These are phyloP conservation scores for Megatriorchis doriae DNA, from an alignment of 2,113 vertebrate species.

Conservation along the genomic window DNA sequence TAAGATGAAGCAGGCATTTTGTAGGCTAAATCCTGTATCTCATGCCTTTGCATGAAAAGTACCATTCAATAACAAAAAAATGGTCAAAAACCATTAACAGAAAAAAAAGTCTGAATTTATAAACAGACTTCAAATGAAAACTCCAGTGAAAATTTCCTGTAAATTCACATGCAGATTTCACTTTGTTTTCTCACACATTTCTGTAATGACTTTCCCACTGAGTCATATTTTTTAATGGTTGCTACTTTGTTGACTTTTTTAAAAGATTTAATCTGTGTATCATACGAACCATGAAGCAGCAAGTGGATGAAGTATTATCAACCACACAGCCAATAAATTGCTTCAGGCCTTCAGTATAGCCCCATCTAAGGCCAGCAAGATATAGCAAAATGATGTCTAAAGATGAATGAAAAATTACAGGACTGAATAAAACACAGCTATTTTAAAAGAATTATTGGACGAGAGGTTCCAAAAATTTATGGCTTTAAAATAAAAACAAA, in stretches of 20 bases:
- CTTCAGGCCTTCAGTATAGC: not conserved
- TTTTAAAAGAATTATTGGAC: not conserved
- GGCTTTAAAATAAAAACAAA: not conserved
- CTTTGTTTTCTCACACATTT: not conserved
- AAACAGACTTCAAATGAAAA: not conserved
- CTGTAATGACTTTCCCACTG: not conserved
- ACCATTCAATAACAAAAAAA: not conserved
- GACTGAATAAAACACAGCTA: not conserved
- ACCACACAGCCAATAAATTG: not conserved
- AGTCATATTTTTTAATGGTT: not conserved
- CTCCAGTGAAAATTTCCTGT: not conserved
- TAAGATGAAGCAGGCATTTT: not conserved
- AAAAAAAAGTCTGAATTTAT: not conserved
- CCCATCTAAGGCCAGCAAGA: not conserved
- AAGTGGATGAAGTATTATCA: not conserved
- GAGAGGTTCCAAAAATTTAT: rapidly evolving
- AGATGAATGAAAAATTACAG: not conserved
- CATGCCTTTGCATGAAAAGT: not conserved
- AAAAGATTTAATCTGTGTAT: not conserved
- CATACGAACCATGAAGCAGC: not conserved
- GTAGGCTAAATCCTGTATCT: not conserved
- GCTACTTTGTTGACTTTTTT: not conserved
- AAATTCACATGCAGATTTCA: not conserved
- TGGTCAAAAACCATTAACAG: not conserved
- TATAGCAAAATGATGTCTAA: not conserved